A percentile compares a stretch with the other conserved stretches of the same genome.
phyloP scores from a whole-genome alignment of 1,140 invertebrate species.

The Cyclina sinensis region DNA sequence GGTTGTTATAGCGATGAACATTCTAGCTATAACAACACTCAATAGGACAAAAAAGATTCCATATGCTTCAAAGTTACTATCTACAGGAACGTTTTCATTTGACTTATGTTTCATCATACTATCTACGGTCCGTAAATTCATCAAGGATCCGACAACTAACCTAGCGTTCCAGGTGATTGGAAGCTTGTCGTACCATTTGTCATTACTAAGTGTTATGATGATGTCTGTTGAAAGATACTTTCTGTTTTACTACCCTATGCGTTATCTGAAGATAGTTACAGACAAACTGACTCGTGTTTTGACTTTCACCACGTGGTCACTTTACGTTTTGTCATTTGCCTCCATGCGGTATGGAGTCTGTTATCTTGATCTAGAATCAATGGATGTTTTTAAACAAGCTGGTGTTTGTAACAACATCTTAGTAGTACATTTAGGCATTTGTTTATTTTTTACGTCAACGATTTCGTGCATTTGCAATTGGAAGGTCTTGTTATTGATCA shows the following conservation, averaged over 20 bases:
- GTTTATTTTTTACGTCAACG: background rate
- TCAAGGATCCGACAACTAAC: background rate
- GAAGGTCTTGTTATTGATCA: background rate
- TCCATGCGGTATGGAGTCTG: background rate
- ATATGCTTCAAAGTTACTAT: background rate
- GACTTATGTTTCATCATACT: background rate
- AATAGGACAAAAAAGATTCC: background rate
- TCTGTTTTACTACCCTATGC: constrained; percentile 5
- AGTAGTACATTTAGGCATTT: background rate
- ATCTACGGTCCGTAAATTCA: background rate
- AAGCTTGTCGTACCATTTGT: background rate
- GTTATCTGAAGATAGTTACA: background rate
- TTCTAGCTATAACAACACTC: background rate
- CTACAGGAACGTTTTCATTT: background rate
- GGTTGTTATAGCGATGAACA: background rate
- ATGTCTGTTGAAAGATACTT: background rate
- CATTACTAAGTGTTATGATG: background rate
- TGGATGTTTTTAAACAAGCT: background rate
- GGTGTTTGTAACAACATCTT: constrained; percentile 1
- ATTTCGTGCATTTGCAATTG: background rate
- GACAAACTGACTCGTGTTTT: background rate
- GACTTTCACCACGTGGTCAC: background rate
- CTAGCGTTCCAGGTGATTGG: background rate
- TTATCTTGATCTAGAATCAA: background rate
- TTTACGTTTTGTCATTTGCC: background rate